Evolutionary conservation across 2,113 vertebrate genomes (phyloP).

Genomic region (Sceloporus undulatus): DNA sequence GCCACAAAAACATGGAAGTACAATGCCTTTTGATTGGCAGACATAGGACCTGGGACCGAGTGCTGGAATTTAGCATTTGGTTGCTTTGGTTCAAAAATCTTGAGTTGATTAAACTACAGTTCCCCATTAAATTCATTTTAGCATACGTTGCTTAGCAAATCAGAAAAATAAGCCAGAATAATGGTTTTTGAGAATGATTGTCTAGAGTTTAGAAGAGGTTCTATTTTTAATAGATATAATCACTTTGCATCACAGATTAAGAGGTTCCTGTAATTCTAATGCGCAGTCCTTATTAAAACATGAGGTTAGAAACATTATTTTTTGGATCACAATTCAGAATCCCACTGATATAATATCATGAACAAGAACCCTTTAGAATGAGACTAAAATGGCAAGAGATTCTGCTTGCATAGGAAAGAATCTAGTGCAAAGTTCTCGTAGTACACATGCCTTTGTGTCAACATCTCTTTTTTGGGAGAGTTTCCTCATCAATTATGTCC

Average conservation of each 20-base stretch:
- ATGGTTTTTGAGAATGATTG: background rate
- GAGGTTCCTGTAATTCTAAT: background rate
- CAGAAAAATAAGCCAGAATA: background rate
- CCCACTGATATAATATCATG: no score
- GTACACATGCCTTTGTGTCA: no score
- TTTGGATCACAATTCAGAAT: no score
- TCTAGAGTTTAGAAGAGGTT: background rate
- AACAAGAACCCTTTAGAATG: background rate
- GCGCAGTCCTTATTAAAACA: constrained; percentile 5
- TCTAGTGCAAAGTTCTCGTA: background rate
- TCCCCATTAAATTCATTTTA: background rate
- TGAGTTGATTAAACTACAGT: background rate
- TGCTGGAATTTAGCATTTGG: background rate
- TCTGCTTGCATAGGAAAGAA: background rate
- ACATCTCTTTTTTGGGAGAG: background rate
- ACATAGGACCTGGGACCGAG: background rate
- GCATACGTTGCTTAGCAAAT: background rate
- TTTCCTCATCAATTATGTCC: background rate
- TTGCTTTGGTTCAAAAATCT: background rate
- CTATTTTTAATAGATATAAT: background rate
- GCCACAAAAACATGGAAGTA: no score
- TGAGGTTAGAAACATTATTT: no score
- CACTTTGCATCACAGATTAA: background rate
- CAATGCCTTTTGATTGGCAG: no score
- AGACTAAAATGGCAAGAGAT: background rate